Percentiles rank a stretch among this genome's conserved stretches.
Conservation (phyloP, 2,797 vertebrate species). For the Nasua narica region DNA sequence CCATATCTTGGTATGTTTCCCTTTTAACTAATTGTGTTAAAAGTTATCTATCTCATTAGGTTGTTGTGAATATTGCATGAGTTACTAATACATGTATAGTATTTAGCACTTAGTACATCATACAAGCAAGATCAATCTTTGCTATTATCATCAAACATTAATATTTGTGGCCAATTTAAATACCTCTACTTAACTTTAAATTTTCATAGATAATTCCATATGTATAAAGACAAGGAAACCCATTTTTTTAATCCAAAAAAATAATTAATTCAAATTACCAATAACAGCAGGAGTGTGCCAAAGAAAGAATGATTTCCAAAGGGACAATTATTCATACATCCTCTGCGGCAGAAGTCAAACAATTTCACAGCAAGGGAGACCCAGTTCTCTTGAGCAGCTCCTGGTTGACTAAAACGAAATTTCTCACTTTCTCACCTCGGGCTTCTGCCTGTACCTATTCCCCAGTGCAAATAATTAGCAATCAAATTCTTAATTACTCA, state of each 20-base stretch:
- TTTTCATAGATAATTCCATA: not conserved
- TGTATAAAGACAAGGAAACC: not conserved
- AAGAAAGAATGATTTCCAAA: not conserved
- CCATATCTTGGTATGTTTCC: not conserved
- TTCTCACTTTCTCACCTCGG: not conserved
- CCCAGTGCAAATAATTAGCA: constrained; percentile 16
- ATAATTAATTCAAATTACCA: not conserved
- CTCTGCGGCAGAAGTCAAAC: not conserved
- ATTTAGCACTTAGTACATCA: not conserved
- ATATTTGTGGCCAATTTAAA: not conserved
- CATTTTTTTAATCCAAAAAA: not conserved
- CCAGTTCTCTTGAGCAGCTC: not conserved
- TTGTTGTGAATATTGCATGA: not conserved
- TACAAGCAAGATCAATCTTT: not conserved
- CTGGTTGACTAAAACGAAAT: not conserved
- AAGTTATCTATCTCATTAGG: not conserved
- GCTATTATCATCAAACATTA: not conserved
- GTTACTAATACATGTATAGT: not conserved
- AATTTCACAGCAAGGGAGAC: not conserved
- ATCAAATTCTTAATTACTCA: constrained; percentile 55
- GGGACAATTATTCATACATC: not conserved
- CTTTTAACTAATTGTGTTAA: not conserved
- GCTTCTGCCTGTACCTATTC: not conserved
- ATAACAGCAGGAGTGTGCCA: not conserved
- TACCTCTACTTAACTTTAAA: not conserved